Percentiles rank a stretch among this genome's conserved stretches.
Evolutionary conservation across 1,140 invertebrate species (phyloP).

Genomic region (Anastatus disparis): DNA sequence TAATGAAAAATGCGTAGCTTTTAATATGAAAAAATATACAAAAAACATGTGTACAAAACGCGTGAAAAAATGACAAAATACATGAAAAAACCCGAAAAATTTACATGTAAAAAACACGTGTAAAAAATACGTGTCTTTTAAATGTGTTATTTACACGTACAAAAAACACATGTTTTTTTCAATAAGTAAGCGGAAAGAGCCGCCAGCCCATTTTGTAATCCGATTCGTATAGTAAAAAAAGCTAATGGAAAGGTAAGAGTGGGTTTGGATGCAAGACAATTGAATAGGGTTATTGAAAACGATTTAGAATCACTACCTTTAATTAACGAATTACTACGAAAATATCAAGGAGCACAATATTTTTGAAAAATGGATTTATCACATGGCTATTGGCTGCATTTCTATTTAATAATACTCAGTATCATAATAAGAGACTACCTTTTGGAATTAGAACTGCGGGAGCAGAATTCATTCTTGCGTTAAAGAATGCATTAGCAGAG

Average conservation of each 20-base stretch:
- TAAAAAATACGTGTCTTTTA: too few species aligned
- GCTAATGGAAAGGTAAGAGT: background rate
- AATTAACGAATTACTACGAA: background rate
- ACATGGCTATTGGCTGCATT: background rate
- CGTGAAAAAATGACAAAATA: too few species aligned
- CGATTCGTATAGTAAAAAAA: background rate
- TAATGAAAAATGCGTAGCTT: too few species aligned
- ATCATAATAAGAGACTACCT: constrained; percentile 40
- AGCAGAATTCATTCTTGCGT: constrained; percentile 46
- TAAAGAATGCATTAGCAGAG: background rate
- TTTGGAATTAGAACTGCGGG: constrained; percentile 56
- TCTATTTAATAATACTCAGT: background rate
- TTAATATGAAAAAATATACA: too few species aligned
- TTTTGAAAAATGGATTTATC: background rate
- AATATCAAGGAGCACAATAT: background rate
- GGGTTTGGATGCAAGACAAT: background rate
- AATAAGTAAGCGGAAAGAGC: too few species aligned
- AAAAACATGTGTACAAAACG: too few species aligned
- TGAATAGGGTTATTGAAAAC: background rate
- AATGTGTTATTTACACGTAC: too few species aligned
- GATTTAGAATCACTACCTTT: background rate
- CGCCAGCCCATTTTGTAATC: background rate
- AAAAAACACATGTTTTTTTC: too few species aligned
- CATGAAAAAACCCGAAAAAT: too few species aligned
- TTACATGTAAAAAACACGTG: too few species aligned